Conservation (phyloP, 2,113 vertebrate genomes). For the Zosterops japonicus region DNA sequence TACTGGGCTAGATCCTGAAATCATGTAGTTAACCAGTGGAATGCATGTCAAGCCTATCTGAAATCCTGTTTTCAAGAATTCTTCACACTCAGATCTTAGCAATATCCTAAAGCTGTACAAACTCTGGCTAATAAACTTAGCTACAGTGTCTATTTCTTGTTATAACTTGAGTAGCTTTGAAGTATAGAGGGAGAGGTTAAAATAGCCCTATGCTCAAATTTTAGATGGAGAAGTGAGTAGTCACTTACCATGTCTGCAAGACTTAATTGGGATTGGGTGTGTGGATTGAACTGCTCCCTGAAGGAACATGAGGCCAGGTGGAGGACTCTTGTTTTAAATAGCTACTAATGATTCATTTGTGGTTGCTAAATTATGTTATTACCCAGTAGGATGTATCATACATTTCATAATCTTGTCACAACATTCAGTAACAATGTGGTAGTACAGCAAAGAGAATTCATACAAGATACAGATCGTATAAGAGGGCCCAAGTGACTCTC, state of each 20-base stretch:
- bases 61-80: neutral
- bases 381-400: neutral
- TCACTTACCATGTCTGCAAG: neutral
- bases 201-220: neutral
- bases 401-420: neutral
- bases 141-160: neutral
- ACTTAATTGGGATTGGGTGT: neutral
- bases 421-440: neutral
- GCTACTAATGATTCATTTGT: neutral
- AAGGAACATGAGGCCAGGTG: neutral
- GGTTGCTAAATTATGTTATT: neutral
- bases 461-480: neutral
- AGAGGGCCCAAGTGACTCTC: neutral
- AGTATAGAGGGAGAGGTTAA: neutral
- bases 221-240: neutral
- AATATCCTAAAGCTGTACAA: neutral
- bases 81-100: neutral
- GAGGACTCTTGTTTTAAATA: neutral
- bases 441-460: neutral
- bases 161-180: neutral
- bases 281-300: neutral
- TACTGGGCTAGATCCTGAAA: neutral
- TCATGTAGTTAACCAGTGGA: accelerated
- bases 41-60: neutral
- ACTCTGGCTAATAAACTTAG: neutral